Evolutionary conservation across 2,888 invertebrate genomes (phyloP).

Genomic region (Sphinx pinastri): DNA sequence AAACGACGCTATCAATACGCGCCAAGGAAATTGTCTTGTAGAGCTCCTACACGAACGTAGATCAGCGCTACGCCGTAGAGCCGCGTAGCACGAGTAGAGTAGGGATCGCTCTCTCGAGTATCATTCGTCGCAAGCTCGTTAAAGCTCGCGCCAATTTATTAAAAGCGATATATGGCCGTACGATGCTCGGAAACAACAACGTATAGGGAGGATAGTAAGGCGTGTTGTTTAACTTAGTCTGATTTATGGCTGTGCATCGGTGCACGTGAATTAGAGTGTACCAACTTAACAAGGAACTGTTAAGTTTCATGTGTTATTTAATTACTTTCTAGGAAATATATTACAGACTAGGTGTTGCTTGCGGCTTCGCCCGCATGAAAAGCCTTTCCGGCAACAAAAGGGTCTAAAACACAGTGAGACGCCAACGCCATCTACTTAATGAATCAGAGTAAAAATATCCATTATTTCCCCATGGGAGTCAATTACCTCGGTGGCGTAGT

Average conservation of each 20-base stretch:
- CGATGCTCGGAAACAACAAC: slow-evolving; percentile 30
- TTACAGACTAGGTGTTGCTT: too few species aligned
- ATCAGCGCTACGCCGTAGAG: slow-evolving; percentile 3
- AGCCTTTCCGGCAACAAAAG: too few species aligned
- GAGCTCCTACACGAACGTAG: slow-evolving; percentile 2
- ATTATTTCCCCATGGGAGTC: too few species aligned
- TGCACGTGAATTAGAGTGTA: background rate
- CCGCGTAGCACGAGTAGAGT: slow-evolving; percentile 11
- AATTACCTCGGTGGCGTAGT: too few species aligned
- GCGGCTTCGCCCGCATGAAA: too few species aligned
- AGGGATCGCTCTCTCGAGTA: slow-evolving; percentile 54
- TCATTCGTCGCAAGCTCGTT: slow-evolving; percentile 56
- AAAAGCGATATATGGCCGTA: slow-evolving; percentile 51
- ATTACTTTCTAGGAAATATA: too few species aligned
- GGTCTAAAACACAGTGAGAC: too few species aligned
- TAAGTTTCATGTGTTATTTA: too few species aligned
- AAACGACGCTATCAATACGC: slow-evolving; percentile 14
- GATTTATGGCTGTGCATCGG: background rate
- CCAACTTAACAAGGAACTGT: background rate
- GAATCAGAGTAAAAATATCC: too few species aligned
- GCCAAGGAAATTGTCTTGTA: slow-evolving; percentile 22
- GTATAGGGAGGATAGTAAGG: slow-evolving; percentile 9
- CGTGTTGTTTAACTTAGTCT: background rate
- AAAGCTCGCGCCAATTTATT: slow-evolving; percentile 57
- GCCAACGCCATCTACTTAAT: too few species aligned